A percentile compares a stretch with the other conserved stretches of the same genome.
These are phyloP conservation scores for Lynx canadensis DNA, from an alignment of 2,113 vertebrate genomes.

Conservation along the genomic window DNA sequence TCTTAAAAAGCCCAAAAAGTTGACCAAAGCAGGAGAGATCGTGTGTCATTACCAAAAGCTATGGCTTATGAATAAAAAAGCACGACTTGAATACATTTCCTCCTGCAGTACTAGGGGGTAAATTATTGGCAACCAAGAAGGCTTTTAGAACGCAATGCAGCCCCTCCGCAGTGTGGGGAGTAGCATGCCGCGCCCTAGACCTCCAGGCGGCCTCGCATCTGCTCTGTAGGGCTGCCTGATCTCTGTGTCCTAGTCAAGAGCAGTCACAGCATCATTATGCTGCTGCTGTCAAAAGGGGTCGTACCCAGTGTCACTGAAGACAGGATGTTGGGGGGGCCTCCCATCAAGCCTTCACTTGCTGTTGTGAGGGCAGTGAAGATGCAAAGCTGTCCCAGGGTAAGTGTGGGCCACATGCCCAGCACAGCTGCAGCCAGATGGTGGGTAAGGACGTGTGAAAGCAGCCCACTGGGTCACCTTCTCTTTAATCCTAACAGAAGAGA, in stretches of 20 bases:
- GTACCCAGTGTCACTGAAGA: constrained; percentile 75
- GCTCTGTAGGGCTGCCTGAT: background rate
- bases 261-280: background rate
- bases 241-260: background rate
- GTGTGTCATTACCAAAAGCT: background rate
- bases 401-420: background rate
- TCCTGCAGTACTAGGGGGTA: background rate
- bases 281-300: constrained; percentile 72
- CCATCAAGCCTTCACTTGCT: constrained; percentile 50
- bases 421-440: background rate
- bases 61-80: background rate
- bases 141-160: too few species aligned
- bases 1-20: background rate
- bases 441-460: background rate
- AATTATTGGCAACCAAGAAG: background rate
- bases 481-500: background rate
- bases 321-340: background rate
- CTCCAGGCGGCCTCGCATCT: background rate
- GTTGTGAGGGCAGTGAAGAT: constrained; percentile 67
- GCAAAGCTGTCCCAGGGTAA: constrained; percentile 66
- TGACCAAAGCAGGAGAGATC: background rate
- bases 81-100: background rate
- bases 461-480: constrained; percentile 2
- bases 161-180: background rate
- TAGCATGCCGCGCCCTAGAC: fast-evolving